Base-by-base conservation (phyloP, 2,888 invertebrate species). In the Euplagia quadripunctaria region DNA sequence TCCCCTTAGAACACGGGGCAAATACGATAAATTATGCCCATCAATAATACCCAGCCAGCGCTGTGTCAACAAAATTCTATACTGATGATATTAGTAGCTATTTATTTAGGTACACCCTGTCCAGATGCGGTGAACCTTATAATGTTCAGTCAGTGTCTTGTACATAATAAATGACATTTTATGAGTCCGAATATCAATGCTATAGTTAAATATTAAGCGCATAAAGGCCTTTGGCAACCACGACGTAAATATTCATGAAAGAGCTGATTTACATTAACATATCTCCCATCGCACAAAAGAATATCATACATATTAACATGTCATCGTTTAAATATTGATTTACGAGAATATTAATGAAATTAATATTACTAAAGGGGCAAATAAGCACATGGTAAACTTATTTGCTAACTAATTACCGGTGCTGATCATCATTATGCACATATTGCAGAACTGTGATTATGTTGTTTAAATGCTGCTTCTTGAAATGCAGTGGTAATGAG, bases 1-100 rank as follows among this genome's bases (percentile, higher is more conserved):
- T 92, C 92, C 92, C 92, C 91, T 91, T 90, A 91, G 92, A 92
- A 90, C 89, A 91, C 86, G 88, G 89, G 88, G 88, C 85, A 88
- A 87, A 89, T 88, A 87, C 92, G 86, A 94, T 94, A 95, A 94
- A 95, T 94, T 94, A 94, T 92, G 87, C 86, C 89, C 93, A 94
- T 94, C 94, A 94, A 94, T 94, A 94, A 94, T 93, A 92, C 85
- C 88, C 89, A 86, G 89, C 85, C 89, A 90, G 84, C 84, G 90
- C 86, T 92, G 91, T 93, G 94, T 94, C 94, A 94, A 94, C 94
- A 94, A 90, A 91, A 90, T 88, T 91, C 88, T 88, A 87, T 88
- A 88, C 84, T 84, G 82, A 84, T 85, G 84, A 81, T 85, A 88
- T 89, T 89, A 89, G 89, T 91, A 88, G 86, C 83, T 85, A 87